A percentile compares a stretch with the other conserved stretches of the same genome.
These are phyloP conservation scores for Ormyrus nitidulus DNA, from an alignment of 2,888 invertebrate genomes.

Conservation along the genomic window DNA sequence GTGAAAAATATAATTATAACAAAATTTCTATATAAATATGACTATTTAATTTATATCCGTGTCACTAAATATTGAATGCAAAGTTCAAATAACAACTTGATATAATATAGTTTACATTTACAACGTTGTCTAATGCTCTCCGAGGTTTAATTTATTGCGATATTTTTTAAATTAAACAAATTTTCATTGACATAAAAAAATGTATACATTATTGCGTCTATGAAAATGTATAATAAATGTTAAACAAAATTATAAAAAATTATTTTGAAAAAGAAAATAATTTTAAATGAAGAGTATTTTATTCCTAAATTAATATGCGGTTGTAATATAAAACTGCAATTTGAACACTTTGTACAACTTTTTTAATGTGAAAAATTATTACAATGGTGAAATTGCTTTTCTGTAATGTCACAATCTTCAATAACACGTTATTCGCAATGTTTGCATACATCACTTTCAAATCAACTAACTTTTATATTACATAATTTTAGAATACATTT, in stretches of 20 bases:
- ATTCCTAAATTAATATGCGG: constrained; percentile 48
- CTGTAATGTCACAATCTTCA: constrained; percentile 54
- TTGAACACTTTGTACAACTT: constrained; percentile 63
- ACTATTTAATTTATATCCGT: constrained; percentile 21
- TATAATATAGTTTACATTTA: constrained; percentile 1
- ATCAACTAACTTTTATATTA: constrained; percentile 51
- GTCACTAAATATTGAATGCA: constrained; percentile 22
- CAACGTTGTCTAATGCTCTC: neutral
- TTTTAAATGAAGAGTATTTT: neutral
- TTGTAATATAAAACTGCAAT: constrained; percentile 62
- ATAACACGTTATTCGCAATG: constrained; percentile 55
- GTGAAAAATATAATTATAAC: constrained; percentile 49
- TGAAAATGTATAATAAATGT: constrained; percentile 9
- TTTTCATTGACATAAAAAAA: constrained; percentile 6
- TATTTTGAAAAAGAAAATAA: constrained; percentile 55
- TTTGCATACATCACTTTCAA: constrained; percentile 40
- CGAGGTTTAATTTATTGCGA: neutral
- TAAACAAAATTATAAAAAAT: constrained; percentile 14
- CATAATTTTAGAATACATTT: constrained; percentile 62
- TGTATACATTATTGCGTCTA: neutral
- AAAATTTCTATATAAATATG: constrained; percentile 45
- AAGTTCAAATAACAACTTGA: constrained; percentile 11
- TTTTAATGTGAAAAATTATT: constrained; percentile 59
- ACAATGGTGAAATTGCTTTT: constrained; percentile 57
- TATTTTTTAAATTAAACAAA: constrained; percentile 5